Evolutionary conservation across 2,888 invertebrate genomes (phyloP).

Genomic region (Catocala fraxini): DNA sequence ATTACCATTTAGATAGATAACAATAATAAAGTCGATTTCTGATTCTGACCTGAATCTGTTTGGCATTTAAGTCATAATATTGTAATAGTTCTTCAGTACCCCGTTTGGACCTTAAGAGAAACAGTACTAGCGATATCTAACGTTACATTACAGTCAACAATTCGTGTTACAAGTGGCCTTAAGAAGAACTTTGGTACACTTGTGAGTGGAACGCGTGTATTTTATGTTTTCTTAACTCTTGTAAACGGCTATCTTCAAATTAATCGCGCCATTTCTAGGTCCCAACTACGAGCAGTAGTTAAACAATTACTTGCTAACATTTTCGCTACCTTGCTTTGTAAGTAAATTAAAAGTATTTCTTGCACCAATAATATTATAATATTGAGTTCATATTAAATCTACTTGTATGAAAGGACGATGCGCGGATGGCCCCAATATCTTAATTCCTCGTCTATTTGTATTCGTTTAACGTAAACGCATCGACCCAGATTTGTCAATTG

Average conservation of each 20-base stretch:
- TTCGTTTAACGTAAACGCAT: slow-evolving; percentile 33
- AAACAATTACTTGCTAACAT: too few species aligned
- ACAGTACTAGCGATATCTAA: slow-evolving; percentile 1
- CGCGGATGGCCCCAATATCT: slow-evolving; percentile 26
- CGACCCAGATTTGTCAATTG: slow-evolving; percentile 49
- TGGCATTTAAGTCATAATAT: too few species aligned
- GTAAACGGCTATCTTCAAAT: slow-evolving; percentile 1
- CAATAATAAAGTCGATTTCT: too few species aligned
- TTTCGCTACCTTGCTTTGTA: too few species aligned
- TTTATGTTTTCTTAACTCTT: slow-evolving; percentile 33
- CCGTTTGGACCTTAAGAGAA: too few species aligned
- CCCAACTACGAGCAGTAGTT: too few species aligned
- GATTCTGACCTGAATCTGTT: too few species aligned
- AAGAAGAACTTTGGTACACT: slow-evolving; percentile 32
- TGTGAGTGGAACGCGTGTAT: slow-evolving; percentile 39
- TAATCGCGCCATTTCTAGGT: background rate
- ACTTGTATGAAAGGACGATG: slow-evolving; percentile 7
- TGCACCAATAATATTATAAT: slow-evolving; percentile 11
- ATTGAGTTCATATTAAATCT: slow-evolving; percentile 11
- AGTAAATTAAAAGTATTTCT: background rate
- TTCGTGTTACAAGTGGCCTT: slow-evolving; percentile 21
- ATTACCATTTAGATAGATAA: too few species aligned
- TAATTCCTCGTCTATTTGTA: slow-evolving; percentile 26
- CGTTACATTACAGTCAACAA: slow-evolving; percentile 4
- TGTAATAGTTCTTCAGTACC: too few species aligned